Base-by-base conservation (phyloP, 2,113 vertebrate species). In the Turnix velox region DNA sequence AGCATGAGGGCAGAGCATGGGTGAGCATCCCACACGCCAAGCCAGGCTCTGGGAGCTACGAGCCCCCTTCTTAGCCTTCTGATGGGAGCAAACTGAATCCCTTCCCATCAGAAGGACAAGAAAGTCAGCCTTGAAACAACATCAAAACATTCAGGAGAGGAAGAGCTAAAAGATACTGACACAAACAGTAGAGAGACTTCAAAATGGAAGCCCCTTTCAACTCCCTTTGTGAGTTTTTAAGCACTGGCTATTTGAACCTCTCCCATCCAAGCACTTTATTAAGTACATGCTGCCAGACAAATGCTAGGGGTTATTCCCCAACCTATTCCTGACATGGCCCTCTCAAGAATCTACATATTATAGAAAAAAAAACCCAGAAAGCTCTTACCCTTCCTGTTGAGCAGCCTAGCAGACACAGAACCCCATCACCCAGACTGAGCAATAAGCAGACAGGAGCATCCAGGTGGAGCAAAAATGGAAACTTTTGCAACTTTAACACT, bases 391-490 rank as follows among this genome's bases (percentile, higher is more conserved):
- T 55, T 66, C 6, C 17, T 25, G 23, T 11, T 10, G 65, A 27
- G 62, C 63, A 76, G 33, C 33, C 39, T 46, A 48, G 55, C 19
- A 6, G 61, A n/a, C 49, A 35, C 61, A 43, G 71, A 85, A 72
- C 37, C 17, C 72, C 55, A 71, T 55, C 52, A 68, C 51, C 67
- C 88, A 59, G 39, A 30, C 58, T 31, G 51, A n/a, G n/a, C n/a
- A n/a, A n/a, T n/a, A n/a, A n/a, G n/a, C n/a, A 58, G 67, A 66
- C 62, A 61, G 71, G 18, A 90, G 67, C 7, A 1, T 25, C 76
- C 58, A 79, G 96, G 92, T 95, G 92, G 90, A 90, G 67, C n/a
- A 40, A 76, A 9, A 83, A 73, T 45, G 90, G 94, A 95, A 96
- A 90, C 75, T 93, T 96, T 58, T 90, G 87, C 87, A 95, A 93